phyloP scores from a whole-genome alignment of 1,140 invertebrate species.

The Diachasma alloeum region DNA sequence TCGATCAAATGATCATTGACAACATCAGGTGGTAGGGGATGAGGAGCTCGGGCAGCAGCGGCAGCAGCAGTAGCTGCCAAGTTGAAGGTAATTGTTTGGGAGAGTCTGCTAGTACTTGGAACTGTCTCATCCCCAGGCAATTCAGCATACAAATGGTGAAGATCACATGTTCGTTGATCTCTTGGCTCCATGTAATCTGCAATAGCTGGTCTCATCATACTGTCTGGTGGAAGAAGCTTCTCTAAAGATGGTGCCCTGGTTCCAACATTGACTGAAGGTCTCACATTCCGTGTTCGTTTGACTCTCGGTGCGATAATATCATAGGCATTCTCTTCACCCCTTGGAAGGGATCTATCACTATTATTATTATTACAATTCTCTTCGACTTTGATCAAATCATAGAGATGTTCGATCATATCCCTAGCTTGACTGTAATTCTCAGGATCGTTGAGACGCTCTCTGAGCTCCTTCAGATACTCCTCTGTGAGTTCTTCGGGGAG shows the following conservation, averaged over 20 bases:
- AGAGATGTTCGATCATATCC: conserved; percentile 81
- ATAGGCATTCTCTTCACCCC: conserved; percentile 72
- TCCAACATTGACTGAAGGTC: conserved; percentile 68
- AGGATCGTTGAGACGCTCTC: conserved; percentile 76
- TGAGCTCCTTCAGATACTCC: conserved; percentile 74
- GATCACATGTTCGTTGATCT: conserved; percentile 57
- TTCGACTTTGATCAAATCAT: conserved; percentile 79
- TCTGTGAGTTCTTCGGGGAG: conserved; percentile 78
- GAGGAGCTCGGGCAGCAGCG: conserved; percentile 42
- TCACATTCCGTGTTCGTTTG: conserved; percentile 55
- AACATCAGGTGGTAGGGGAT: conserved; percentile 54
- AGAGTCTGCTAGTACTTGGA: conserved; percentile 58
- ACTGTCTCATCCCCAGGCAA: conserved; percentile 61
- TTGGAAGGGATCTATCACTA: conserved; percentile 42
- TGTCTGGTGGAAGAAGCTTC: conserved; percentile 64
- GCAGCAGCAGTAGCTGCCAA: conserved; percentile 11
- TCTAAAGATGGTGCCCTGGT: conserved; percentile 72
- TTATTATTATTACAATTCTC: conserved; percentile 73
- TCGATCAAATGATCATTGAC: conserved; percentile 44
- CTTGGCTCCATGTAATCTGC: conserved; percentile 67
- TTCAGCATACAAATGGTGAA: conserved; percentile 66
- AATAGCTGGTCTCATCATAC: conserved; percentile 50
- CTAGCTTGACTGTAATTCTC: conserved; percentile 77
- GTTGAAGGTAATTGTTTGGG: conserved; percentile 55
- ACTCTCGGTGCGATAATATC: conserved; percentile 68